Base-by-base conservation (phyloP, 2,113 vertebrate species). In the Scolopax mira region DNA sequence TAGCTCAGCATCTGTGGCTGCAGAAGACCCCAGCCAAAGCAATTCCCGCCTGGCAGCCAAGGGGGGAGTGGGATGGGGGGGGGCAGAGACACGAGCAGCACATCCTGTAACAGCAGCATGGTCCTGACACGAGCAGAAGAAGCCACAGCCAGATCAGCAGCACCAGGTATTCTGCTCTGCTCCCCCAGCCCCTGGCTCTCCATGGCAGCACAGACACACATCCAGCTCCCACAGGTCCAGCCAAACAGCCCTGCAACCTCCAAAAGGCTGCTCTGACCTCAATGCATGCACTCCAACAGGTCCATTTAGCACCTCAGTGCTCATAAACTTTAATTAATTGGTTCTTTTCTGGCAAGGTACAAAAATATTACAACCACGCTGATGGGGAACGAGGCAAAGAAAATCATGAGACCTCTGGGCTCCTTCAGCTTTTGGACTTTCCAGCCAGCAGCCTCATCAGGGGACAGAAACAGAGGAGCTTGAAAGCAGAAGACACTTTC, bases 211-310 rank as follows among this genome's bases (percentile, higher is more conserved):
- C 0, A 5, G 73, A 52, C 3, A 2, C 4, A 8, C 39, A 60
- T 3, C 37, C 62, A 61, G 14, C 0, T 3, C 30, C 39, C 6
- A 0, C 0, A 0, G 28, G 28, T 61, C 49, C 6, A 3, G 35
- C 33, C 60, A 69, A 55, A 78, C 10, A 66, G 44, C 23, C 27
- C 31, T 10, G 2, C 1, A 2, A 19, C 18, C 77, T 75, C 51
- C 10, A 3, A 74, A 83, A 80, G 22, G 46, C n/a, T 84, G 37
- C 60, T 80, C 46, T 57, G 48, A 22, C 51, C 67, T 46, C 77
- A 77, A 8, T 22, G 16, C 30, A 24, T 2, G 18, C 35, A 91
- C 23, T 24, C 31, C 25, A 15, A 19, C 4, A 28, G 17, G n/a
- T 51, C 64, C 18, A 1, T 42, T 60, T n/a, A 82, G 28, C 28